These are phyloP conservation scores for Physella acuta DNA, from an alignment of 1,140 invertebrate species.

Conservation along the genomic window DNA sequence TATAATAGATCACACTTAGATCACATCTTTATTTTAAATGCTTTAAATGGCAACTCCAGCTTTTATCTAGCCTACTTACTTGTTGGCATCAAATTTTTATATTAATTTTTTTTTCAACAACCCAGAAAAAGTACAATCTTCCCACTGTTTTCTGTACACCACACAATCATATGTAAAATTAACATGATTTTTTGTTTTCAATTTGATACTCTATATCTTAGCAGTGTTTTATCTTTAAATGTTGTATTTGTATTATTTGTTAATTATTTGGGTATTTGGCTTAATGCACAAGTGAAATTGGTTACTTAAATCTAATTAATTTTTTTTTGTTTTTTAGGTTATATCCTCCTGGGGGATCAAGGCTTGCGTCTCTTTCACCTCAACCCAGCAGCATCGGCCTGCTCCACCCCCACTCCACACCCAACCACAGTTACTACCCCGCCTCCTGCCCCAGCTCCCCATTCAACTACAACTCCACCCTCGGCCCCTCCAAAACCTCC, in stretches of 20 bases:
- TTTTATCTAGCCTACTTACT: too few species aligned
- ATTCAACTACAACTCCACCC: not conserved
- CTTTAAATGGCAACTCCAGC: too few species aligned
- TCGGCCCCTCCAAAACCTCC: not conserved
- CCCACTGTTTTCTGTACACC: too few species aligned
- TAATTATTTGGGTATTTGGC: not conserved
- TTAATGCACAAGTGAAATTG: not conserved
- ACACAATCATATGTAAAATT: too few species aligned
- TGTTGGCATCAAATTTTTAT: too few species aligned
- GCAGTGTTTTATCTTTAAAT: too few species aligned
- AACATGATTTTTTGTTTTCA: too few species aligned
- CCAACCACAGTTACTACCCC: not conserved
- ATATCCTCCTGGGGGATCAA: not conserved
- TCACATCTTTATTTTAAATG: too few species aligned
- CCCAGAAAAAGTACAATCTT: too few species aligned
- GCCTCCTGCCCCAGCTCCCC: constrained; percentile 21
- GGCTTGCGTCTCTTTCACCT: constrained; percentile 1
- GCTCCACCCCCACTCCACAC: not conserved
- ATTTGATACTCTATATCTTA: too few species aligned
- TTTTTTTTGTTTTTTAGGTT: constrained; percentile 2
- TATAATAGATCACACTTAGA: too few species aligned
- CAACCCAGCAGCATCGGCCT: constrained; percentile 1
- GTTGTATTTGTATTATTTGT: not conserved
- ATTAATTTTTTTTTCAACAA: too few species aligned
- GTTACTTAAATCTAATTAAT: not conserved